phyloP scores from a whole-genome alignment of 2,888 invertebrate species.

The Drosophila neutralis region DNA sequence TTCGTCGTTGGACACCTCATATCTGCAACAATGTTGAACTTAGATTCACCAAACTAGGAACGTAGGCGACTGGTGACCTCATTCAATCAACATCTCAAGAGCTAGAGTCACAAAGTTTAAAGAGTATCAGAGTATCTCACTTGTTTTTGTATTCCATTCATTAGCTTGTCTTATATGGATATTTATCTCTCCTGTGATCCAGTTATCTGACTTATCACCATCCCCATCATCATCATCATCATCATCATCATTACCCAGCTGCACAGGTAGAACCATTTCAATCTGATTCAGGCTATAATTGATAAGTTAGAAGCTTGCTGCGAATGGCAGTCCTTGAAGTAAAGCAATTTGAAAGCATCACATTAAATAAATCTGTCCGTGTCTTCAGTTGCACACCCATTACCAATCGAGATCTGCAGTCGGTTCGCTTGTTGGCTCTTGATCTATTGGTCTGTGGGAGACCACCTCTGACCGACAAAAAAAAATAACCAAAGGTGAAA shows the following conservation, averaged over 20 bases:
- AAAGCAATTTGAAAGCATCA: slow-evolving; percentile 33
- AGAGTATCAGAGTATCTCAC: neutral
- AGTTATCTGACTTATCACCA: slow-evolving; percentile 32
- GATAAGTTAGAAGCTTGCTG: slow-evolving; percentile 30
- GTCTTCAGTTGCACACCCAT: slow-evolving; percentile 51
- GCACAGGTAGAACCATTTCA: slow-evolving; percentile 28
- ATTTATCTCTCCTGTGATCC: slow-evolving; percentile 10
- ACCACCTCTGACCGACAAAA: slow-evolving; percentile 43
- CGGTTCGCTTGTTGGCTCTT: slow-evolving; percentile 20
- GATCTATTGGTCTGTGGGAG: slow-evolving; percentile 43
- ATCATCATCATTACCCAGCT: slow-evolving; percentile 47
- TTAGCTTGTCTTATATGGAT: neutral
- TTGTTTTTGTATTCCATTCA: neutral
- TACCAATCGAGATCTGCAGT: slow-evolving; percentile 39
- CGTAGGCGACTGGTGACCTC: neutral
- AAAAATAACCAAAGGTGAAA: neutral
- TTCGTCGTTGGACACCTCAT: neutral
- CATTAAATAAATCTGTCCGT: slow-evolving; percentile 51
- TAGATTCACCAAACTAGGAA: neutral
- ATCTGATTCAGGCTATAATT: slow-evolving; percentile 45
- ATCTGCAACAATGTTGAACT: neutral
- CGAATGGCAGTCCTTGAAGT: slow-evolving; percentile 39
- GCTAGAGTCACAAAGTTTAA: neutral
- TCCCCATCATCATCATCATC: slow-evolving; percentile 49
- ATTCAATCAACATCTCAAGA: neutral